Evolutionary conservation across 2,113 vertebrate genomes (phyloP), one percentile per base, ranked within the genome.

Genomic region (Apteryx mantelli): DNA sequence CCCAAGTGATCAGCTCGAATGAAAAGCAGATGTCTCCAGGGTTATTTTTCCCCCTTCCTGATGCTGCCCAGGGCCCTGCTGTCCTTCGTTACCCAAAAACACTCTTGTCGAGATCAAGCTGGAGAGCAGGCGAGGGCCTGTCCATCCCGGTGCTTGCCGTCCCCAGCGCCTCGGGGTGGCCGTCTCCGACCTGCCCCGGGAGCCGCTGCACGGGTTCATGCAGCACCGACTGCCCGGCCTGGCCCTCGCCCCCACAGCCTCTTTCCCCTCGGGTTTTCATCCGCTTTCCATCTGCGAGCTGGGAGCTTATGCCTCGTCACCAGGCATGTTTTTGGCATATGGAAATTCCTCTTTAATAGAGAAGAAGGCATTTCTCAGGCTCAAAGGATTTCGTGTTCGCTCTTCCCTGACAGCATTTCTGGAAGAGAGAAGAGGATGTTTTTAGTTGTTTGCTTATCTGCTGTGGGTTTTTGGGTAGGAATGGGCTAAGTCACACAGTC

Each of bases 101-200:
- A 36, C 44, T 50, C 60, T 50, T 55, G 25, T 34, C 89, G 68
- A 85, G 34, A 24, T 82, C 58, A 55, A 73, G 12, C 40, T 18
- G 52, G 38, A 82, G 53, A 76, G 38, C 30, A 34, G 78, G 28
- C 8, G 12, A 22, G 32, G 16, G 32, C 8, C 55, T 5, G 17
- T 46, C 56, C 25, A 32, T 48, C 4, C 25, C 26, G 28, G 30
- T 74, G 28, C 75, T 86, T 1, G 0, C 46, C 70, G 19, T 38
- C 55, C 14, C 28, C 2, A 0, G 55, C 20, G 36, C 80, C 19
- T 61, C 60, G 42, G 55, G 52, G 50, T 3, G 18, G 5, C 13
- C 1, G 1, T 34, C 53, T n/a, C 26, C 0, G 2, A 2, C 0
- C n/a, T 40, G 88, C 73, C 8, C 15, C 48, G 3, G 2, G 18